Conservation (phyloP, 1,140 invertebrate species). For the Bombus ignitus region DNA sequence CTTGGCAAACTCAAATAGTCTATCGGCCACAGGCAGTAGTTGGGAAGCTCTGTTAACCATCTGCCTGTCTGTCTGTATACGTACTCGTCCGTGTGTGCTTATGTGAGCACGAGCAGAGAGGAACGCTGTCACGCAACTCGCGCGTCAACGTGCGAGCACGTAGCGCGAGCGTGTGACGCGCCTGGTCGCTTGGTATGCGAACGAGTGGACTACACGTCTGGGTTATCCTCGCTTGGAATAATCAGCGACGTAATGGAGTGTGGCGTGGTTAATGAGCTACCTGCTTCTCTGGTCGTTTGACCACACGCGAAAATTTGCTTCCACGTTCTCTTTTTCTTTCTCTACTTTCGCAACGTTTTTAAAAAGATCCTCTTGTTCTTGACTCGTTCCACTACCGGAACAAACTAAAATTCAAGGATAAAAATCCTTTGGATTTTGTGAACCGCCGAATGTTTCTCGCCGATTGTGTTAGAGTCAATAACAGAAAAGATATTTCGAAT, state of each 20-base stretch:
- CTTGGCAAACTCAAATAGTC: constrained; percentile 61
- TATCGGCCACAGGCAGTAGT: neutral
- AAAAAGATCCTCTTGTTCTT: neutral
- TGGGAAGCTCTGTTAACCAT: neutral
- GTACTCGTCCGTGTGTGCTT: neutral
- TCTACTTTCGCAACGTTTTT: neutral
- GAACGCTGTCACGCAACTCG: neutral
- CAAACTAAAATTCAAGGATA: neutral
- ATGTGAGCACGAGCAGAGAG: neutral
- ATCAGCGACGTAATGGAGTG: constrained; percentile 38
- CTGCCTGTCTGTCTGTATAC: no score
- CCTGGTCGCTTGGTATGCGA: constrained; percentile 20
- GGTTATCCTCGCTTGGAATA: constrained; percentile 26
- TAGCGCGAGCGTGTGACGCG: constrained; percentile 1
- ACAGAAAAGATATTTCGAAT: neutral
- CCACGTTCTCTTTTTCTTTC: neutral
- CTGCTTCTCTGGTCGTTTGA: neutral
- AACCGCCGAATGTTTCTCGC: no score
- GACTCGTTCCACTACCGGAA: neutral
- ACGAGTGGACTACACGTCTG: constrained; percentile 7
- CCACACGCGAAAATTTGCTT: neutral
- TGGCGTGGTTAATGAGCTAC: constrained; percentile 21
- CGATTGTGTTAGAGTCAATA: neutral
- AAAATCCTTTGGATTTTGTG: neutral
- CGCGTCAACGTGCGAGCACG: constrained; percentile 25